These are phyloP conservation scores for Oreochromis tanganicae DNA, from an alignment of 2,113 vertebrate genomes.

Conservation along the genomic window DNA sequence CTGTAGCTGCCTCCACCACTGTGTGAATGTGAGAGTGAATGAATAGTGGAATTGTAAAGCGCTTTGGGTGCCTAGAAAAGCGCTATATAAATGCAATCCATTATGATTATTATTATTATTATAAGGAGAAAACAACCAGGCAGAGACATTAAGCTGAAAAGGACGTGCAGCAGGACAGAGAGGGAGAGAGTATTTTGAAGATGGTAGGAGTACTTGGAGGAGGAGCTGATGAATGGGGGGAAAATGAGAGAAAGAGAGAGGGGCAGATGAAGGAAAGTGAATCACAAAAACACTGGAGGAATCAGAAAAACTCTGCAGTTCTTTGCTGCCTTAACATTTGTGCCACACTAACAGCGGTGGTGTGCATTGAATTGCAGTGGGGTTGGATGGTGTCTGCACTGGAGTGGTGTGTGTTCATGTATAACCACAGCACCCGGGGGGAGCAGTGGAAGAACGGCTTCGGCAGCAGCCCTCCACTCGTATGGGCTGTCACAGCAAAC, in stretches of 20 bases:
- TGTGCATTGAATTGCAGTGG: constrained; percentile 31
- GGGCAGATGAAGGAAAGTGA: rapidly evolving
- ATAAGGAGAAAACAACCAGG: no score
- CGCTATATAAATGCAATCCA: no score
- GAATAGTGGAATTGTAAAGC: no score
- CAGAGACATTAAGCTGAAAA: no score
- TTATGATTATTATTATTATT: no score
- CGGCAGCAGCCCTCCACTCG: constrained; percentile 32
- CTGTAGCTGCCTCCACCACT: no score
- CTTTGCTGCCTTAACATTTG: rapidly evolving
- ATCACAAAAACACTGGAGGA: neutral
- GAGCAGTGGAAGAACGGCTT: constrained; percentile 63
- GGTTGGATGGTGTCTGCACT: constrained; percentile 66
- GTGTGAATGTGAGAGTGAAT: no score
- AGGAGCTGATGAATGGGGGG: neutral
- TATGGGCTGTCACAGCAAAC: neutral
- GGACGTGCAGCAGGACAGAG: no score
- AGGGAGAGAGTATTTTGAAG: neutral
- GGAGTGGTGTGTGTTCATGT: neutral
- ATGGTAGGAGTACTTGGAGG: neutral
- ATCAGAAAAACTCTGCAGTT: neutral
- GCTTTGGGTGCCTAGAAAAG: no score
- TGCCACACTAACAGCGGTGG: neutral
- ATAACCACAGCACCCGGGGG: neutral
- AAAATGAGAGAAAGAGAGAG: rapidly evolving